Base-by-base conservation (phyloP, 2,113 vertebrate species). In the Microtus oregoni region DNA sequence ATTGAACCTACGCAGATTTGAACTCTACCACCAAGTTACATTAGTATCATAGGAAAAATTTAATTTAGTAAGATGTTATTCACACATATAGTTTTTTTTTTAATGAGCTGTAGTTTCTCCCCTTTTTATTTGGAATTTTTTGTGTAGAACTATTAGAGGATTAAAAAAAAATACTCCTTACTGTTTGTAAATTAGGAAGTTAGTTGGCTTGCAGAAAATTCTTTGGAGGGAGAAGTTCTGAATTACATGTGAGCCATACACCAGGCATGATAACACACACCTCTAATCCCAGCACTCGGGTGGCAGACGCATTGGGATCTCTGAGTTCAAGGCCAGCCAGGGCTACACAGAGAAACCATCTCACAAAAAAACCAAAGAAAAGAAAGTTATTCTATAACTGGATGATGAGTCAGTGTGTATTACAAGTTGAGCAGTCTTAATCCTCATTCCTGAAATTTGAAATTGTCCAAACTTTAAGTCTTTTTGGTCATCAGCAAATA, bases 141-240 rank as follows among this genome's bases (percentile, higher is more conserved):
- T 20, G 92, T 58, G 11, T 93, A 26, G 70, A 90, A 75, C 87
- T 9, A 30, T 86, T 77, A 4, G 19, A 92, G 61, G 38, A 32
- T 47, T 47, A 94, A 79, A 79, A 92, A 92, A 58, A 58, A 58
- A 58, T 58, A 58, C 87, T 65, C 15, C 10, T 90, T 90, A 3
- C 10, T 94, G 2, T 76, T 52, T 94, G 47, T 96, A 91, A 92
- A 83, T 94, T 35, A 67, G 17, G 41, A 94, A 6, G 44, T 11
- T 90, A 20, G 58, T 58, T 58, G 89, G 22, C 52, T 91, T 93
- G 3, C 91, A 93, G 70, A 90, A 90, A 96, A 90, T 32, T 32
- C 30, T 95, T 93, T 91, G 75, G 24, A 91, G 93, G 61, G 91
- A 86, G 30, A 96, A 86, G 35, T 96, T 96, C 52, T 96, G 26